Evolutionary conservation across 2,113 vertebrate genomes (phyloP), one percentile per base, ranked within the genome.

Genomic region (Psophia crepitans): DNA sequence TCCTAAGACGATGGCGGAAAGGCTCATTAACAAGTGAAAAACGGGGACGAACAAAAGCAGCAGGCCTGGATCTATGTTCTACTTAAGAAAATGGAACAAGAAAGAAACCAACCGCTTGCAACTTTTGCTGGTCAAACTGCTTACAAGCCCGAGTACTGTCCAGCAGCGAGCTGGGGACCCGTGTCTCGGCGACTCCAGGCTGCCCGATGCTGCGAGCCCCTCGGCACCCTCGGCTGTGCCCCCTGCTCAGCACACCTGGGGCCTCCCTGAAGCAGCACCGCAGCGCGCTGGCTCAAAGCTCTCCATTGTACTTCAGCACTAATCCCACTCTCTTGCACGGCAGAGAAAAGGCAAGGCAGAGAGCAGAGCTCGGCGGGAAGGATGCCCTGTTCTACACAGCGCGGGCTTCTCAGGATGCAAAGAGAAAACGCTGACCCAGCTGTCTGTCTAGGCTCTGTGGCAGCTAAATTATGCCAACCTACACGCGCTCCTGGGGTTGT

Each of bases 1-100:
- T 14, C 99, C 99, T 99, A 60, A 17, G 54, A 4, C 11, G 20
- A 35, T 0, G 18, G 16, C 0, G 21, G 26, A 60, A 33, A 51
- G 12, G 44, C 5, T 60, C 5, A 1, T 11, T 8, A 84, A 6
- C 1, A 18, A 24, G 33, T 3, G 23, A 44, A 7, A 20, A 33
- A 1, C 0, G 2, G 15, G 75, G 21, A n/a, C 13, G 20, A 51
- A 19, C 0, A 5, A 24, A 22, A 63, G 37, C 11, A 35, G 5
- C 3, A 23, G 24, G 30, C 5, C 20, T 2, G 19, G 4, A 81
- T 20, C 12, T 15, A 4, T 5, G 32, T 7, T 65, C 28, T 33
- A 13, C 44, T 28, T 44, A 8, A 44, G 48, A 66, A 27, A 56
- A 68, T 1, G 11, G 66, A 49, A 41, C 23, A 12, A 14, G 68